phyloP scores from a whole-genome alignment of 2,888 invertebrate species.

The Ctenicera cuprea region DNA sequence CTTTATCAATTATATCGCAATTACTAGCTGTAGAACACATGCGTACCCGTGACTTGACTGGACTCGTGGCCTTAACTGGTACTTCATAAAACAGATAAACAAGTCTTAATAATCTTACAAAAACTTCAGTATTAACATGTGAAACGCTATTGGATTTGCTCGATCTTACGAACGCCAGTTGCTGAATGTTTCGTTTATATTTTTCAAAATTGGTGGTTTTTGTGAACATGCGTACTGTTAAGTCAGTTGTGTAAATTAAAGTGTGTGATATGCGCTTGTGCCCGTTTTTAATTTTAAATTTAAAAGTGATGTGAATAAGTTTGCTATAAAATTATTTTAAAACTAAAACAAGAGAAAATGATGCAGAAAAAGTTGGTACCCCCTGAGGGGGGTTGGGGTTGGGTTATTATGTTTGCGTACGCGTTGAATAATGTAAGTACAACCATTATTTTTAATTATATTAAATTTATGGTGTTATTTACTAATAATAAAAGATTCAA shows the following conservation, averaged over 20 bases:
- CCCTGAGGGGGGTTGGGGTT: slow-evolving; percentile 74
- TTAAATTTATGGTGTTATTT: neutral
- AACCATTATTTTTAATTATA: too few species aligned
- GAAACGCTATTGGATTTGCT: slow-evolving; percentile 3
- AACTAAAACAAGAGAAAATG: slow-evolving; percentile 35
- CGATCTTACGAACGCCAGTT: neutral
- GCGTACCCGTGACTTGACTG: slow-evolving; percentile 5
- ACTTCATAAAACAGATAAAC: slow-evolving; percentile 36
- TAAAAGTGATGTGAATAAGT: neutral
- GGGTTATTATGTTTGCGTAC: slow-evolving; percentile 71
- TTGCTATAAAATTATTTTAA: neutral
- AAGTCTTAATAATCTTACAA: slow-evolving; percentile 21
- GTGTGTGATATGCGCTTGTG: too few species aligned
- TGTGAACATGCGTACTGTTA: too few species aligned
- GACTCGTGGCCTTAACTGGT: slow-evolving; percentile 26
- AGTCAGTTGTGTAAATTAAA: neutral
- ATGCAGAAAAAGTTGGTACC: slow-evolving; percentile 63
- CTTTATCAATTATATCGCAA: slow-evolving; percentile 20
- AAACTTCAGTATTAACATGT: slow-evolving; percentile 22
- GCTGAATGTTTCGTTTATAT: neutral
- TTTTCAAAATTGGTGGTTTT: neutral
- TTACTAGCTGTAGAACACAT: slow-evolving; percentile 23
- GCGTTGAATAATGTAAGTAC: slow-evolving; percentile 72
- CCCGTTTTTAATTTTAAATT: too few species aligned
- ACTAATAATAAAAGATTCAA: neutral